Evolutionary conservation across 2,797 vertebrate genomes (phyloP).

Genomic region (Danio kyathit): DNA sequence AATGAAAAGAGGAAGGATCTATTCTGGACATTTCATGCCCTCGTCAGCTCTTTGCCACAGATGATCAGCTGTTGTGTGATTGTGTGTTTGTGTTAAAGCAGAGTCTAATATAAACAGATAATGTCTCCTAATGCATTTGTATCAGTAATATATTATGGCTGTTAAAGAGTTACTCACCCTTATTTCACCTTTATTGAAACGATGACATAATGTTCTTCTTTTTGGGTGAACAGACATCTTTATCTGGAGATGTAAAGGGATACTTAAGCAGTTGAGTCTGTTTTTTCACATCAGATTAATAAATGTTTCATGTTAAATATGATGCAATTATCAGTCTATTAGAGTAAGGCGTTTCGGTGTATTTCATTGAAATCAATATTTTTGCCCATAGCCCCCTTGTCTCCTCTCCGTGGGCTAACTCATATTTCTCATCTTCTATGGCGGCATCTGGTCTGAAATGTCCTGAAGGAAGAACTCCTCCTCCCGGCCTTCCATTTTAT

Average conservation of each 20-base stretch:
- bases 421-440: slow-evolving; percentile 30
- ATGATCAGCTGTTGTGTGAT: slow-evolving; percentile 29
- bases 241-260: too few species aligned
- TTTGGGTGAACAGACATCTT: background rate
- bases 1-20: slow-evolving; percentile 71
- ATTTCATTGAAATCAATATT: slow-evolving; percentile 38
- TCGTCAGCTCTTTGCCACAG: slow-evolving; percentile 59
- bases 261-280: background rate
- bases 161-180: background rate
- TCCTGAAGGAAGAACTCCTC: slow-evolving; percentile 31
- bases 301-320: background rate
- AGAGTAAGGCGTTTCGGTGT: slow-evolving; percentile 65
- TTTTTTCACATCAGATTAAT: slow-evolving; percentile 24
- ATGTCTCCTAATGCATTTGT: slow-evolving; percentile 33
- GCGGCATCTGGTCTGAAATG: slow-evolving; percentile 42
- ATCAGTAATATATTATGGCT: slow-evolving; percentile 6
- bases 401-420: background rate
- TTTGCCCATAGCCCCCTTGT: slow-evolving; percentile 3
- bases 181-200: background rate
- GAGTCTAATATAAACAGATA: slow-evolving; percentile 50
- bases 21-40: slow-evolving; percentile 72
- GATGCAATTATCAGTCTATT: slow-evolving; percentile 17
- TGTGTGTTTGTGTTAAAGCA: slow-evolving; percentile 35
- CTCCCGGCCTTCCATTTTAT: slow-evolving; percentile 76
- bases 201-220: background rate